phyloP scores from a whole-genome alignment of 2,888 invertebrate species.

The Keiferia lycopersicella region DNA sequence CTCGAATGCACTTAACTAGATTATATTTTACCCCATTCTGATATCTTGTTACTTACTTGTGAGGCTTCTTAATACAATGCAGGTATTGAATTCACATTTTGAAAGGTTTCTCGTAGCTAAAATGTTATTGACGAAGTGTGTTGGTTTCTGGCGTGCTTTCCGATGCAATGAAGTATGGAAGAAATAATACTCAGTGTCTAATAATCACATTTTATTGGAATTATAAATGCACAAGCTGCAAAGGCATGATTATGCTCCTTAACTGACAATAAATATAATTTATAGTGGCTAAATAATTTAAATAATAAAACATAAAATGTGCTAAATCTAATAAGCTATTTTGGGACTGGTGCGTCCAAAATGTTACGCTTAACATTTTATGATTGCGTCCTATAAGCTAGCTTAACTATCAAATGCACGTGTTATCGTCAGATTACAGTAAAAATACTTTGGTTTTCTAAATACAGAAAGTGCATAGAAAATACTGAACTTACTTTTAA shows the following conservation, averaged over 20 bases:
- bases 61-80: neutral
- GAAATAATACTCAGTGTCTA: conserved; percentile 52
- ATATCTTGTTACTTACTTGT: conserved; percentile 12
- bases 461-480: neutral
- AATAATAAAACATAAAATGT: conserved; percentile 58
- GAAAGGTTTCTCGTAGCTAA: neutral
- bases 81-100: neutral
- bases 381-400: conserved; percentile 42
- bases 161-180: neutral
- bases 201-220: conserved; percentile 79
- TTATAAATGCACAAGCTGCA: conserved; percentile 77
- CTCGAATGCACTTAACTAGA: neutral
- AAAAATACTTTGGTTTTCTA: conserved; percentile 21
- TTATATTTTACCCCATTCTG: neutral
- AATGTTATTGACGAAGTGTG: neutral
- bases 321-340: conserved; percentile 64
- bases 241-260: conserved; percentile 66
- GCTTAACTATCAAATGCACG: conserved; percentile 46
- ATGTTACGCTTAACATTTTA: conserved; percentile 51
- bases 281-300: conserved; percentile 73
- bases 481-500: conserved; percentile 12
- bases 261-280: conserved; percentile 70
- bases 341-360: conserved; percentile 73
- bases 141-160: neutral
- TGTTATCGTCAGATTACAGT: conserved; percentile 27